Conservation (phyloP, 2,113 vertebrate genomes). For the Orthonyx spaldingii region DNA sequence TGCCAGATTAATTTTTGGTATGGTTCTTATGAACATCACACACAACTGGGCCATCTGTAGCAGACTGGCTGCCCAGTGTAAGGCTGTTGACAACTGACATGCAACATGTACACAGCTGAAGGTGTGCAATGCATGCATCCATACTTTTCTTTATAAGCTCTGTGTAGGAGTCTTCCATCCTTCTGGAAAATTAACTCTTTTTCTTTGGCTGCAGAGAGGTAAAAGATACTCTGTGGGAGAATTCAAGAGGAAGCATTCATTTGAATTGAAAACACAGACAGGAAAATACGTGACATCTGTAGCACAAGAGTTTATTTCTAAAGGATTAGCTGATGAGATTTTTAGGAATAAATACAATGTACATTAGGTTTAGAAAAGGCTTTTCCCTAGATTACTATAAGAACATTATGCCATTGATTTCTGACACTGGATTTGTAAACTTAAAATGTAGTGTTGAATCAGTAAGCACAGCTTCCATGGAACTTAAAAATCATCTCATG, state of each 20-base stretch:
- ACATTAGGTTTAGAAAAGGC: conserved; percentile 50
- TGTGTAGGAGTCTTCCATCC: not conserved
- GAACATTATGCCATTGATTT: conserved; percentile 64
- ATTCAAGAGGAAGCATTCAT: conserved; percentile 8
- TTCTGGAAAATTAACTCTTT: not conserved
- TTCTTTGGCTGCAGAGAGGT: not conserved
- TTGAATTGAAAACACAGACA: conserved; percentile 24
- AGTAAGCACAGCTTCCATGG: not conserved
- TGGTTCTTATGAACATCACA: not conserved
- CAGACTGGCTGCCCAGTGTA: not conserved
- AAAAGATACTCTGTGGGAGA: not conserved
- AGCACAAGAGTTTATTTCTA: conserved; percentile 55
- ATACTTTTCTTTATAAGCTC: not conserved
- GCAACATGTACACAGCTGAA: not conserved
- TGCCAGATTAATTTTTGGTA: not conserved
- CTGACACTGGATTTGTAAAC: conserved; percentile 49
- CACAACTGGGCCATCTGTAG: not conserved
- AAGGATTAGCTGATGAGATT: conserved; percentile 61
- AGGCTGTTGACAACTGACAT: not conserved
- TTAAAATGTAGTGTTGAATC: conserved; percentile 51
- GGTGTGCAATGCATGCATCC: not conserved
- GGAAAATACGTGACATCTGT: conserved; percentile 40
- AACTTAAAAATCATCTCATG: conserved; percentile 10
- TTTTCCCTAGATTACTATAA: conserved; percentile 50
- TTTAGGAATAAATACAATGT: conserved; percentile 55